Conservation (phyloP, 2,888 invertebrate genomes). For the Tetragonisca angustula region DNA sequence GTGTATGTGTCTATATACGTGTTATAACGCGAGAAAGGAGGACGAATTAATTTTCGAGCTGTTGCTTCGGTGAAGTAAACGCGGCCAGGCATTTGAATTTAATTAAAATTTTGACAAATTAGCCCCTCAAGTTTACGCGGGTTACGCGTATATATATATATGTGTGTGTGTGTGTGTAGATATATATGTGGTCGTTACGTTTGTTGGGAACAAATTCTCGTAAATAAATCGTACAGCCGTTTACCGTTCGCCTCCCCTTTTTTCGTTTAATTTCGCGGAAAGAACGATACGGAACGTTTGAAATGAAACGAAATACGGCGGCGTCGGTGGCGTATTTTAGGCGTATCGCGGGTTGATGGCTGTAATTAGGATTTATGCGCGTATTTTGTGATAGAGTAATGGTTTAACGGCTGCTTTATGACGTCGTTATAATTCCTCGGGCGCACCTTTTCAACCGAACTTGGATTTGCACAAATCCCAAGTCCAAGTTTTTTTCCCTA, state of each 20-base stretch:
- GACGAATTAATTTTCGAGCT: conserved; percentile 27
- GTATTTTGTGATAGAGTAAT: conserved; percentile 1
- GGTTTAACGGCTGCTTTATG: neutral
- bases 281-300: conserved; percentile 3
- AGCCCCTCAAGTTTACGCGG: conserved; percentile 1
- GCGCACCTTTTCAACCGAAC: neutral
- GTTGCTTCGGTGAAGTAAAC: conserved; percentile 17
- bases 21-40: neutral
- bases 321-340: neutral
- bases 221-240: conserved; percentile 16
- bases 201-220: conserved; percentile 26
- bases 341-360: neutral
- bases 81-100: conserved; percentile 24
- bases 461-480: neutral
- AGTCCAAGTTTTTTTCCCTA: neutral
- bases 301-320: conserved; percentile 7
- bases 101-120: conserved; percentile 32
- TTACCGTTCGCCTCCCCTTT: neutral
- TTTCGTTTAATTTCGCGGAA: neutral
- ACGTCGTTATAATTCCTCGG: neutral
- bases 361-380: conserved; percentile 9
- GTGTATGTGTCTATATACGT: neutral
- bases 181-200: neutral
- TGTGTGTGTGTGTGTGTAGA: too few species aligned
- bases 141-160: neutral